Evolutionary conservation across 2,113 vertebrate genomes (phyloP), one percentile per base, ranked within the genome.

Genomic region (Gallinago undulata): DNA sequence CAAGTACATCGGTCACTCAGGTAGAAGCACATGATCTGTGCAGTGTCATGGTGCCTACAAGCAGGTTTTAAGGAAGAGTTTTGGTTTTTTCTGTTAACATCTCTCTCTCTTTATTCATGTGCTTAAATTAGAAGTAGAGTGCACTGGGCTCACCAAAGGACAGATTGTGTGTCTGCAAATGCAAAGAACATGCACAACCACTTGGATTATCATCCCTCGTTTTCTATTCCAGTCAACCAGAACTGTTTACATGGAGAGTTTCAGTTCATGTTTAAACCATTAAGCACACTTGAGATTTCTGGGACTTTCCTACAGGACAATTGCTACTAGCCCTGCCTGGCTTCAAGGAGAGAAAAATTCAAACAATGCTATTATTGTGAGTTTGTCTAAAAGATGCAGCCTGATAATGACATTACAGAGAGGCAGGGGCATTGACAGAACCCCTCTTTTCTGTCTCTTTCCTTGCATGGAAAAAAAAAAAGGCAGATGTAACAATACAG

Each of bases 1-100:
- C n/a, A 69, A 63, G 39, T 30, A 21, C 0, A 0, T 17, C 8
- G 2, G 33, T 21, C 18, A 37, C 16, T 48, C 30, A 25, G 15
- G 30, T 11, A 80, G 51, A 77, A 41, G 10, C 3, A 22, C 4
- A 2, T 14, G 2, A 22, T 28, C 48, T 39, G 2, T 35, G 18
- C 48, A 75, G 24, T 7, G 3, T 15, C 51, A 17, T 5, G 14
- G 30, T 35, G 10, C 10, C 24, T 33, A 14, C 7, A 60, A 89
- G 30, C 9, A 88, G 3, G 24, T 43, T 66, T 33, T 22, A 79
- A 83, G 30, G 16, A 13, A 69, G 67, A 14, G 5, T 24, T 75
- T 76, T 50, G 5, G 3, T 33, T 68, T 53, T 39, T 59, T 39
- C 43, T 55, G 19, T 53, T 55, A 73, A 6, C 11, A 30, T 23